These are phyloP conservation scores for Bovichtus diacanthus DNA, from an alignment of 2,797 vertebrate species.

Conservation along the genomic window DNA sequence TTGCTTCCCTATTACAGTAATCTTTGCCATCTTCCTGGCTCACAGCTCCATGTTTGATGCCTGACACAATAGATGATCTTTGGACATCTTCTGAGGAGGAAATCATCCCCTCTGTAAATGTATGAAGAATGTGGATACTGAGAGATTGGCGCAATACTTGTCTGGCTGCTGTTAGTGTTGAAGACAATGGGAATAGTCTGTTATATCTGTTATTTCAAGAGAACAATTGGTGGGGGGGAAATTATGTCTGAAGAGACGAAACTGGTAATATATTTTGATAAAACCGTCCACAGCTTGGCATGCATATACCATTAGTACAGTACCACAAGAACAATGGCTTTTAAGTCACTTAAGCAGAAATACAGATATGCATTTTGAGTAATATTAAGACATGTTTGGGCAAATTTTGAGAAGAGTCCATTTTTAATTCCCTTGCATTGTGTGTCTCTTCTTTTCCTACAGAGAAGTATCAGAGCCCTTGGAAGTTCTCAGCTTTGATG, in stretches of 20 bases:
- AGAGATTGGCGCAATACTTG: constrained; percentile 35
- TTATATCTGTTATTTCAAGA: constrained; percentile 68
- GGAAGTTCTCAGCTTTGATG: constrained; percentile 88
- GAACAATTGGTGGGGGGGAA: constrained; percentile 57
- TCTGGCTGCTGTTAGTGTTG: constrained; percentile 46
- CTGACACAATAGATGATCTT: constrained; percentile 72
- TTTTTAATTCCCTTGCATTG: constrained; percentile 26
- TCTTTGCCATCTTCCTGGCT: constrained; percentile 61
- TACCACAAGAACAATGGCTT: neutral
- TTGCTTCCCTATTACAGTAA: constrained; percentile 33
- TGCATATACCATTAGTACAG: neutral
- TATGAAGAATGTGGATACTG: constrained; percentile 59
- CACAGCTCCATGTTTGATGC: constrained; percentile 39
- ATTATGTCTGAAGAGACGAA: constrained; percentile 58
- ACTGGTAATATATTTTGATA: constrained; percentile 39
- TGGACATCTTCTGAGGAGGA: constrained; percentile 64
- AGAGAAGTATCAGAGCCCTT: constrained; percentile 66
- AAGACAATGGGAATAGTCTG: constrained; percentile 55
- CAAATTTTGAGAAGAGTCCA: neutral
- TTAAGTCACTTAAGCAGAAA: neutral
- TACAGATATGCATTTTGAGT: neutral
- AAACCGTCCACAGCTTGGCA: constrained; percentile 1
- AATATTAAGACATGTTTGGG: neutral
- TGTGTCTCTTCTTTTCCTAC: constrained; percentile 56
- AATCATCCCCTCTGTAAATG: constrained; percentile 61